Conservation (phyloP, 1,140 invertebrate species). For the Hirudo medicinalis region DNA sequence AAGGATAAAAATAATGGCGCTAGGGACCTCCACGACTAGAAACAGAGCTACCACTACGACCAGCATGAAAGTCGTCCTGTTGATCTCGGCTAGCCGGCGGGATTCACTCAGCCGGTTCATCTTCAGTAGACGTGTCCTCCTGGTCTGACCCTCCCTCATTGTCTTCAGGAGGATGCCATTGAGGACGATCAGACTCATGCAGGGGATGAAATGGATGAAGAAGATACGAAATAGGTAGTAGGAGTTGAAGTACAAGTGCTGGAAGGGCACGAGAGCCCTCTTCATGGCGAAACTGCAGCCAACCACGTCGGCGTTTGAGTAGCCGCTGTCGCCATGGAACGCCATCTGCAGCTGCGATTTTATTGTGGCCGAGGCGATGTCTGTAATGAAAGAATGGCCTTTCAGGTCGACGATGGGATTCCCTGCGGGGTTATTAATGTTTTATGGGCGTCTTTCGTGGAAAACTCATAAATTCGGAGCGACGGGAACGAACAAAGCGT, state of each 20-base stretch:
- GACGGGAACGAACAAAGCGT: too few species aligned
- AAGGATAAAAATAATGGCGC: constrained; percentile 32
- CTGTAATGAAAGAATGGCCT: too few species aligned
- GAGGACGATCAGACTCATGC: not conserved
- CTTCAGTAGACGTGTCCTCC: not conserved
- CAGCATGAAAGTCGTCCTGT: constrained; percentile 62
- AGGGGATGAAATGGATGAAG: constrained; percentile 16
- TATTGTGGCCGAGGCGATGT: too few species aligned
- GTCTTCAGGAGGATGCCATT: not conserved
- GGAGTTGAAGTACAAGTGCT: constrained; percentile 2
- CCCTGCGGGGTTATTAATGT: too few species aligned
- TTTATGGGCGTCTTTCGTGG: too few species aligned
- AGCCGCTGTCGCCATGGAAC: too few species aligned
- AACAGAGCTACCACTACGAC: constrained; percentile 47
- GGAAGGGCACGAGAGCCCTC: not conserved
- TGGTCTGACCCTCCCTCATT: not conserved
- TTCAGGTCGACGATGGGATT: too few species aligned
- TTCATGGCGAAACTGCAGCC: not conserved
- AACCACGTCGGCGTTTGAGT: not conserved
- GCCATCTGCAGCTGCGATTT: too few species aligned
- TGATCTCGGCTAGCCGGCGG: constrained; percentile 14
- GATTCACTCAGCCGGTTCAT: constrained; percentile 7
- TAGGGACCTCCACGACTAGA: constrained; percentile 16
- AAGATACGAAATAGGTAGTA: constrained; percentile 1
- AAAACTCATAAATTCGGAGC: too few species aligned